Conservation (phyloP, 2,888 invertebrate species). For the Hipparchia sbordonii region DNA sequence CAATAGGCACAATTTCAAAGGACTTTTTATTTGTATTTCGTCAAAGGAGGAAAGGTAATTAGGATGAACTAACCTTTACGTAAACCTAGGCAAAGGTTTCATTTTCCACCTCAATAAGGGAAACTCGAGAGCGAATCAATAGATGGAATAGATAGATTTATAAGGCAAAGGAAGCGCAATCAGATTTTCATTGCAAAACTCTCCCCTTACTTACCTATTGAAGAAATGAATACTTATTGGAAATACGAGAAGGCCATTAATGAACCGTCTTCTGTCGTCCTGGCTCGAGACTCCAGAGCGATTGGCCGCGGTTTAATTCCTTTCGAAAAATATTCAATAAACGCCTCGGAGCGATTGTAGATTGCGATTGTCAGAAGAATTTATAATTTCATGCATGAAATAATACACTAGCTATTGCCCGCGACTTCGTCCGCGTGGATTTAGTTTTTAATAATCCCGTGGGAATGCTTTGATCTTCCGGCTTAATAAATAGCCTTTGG, state of each 20-base stretch:
- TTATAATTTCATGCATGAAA: slow-evolving; percentile 21
- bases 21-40: too few relatives aligned
- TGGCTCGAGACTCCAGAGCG: slow-evolving; percentile 40
- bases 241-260: slow-evolving; percentile 75
- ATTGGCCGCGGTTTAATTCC: slow-evolving; percentile 71
- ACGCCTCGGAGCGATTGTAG: slow-evolving; percentile 55
- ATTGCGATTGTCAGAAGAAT: not conserved
- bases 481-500: too few relatives aligned
- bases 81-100: not conserved
- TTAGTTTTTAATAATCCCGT: too few relatives aligned
- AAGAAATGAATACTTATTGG: slow-evolving; percentile 80
- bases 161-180: slow-evolving; percentile 78
- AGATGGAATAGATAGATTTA: slow-evolving; percentile 70
- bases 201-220: slow-evolving; percentile 43
- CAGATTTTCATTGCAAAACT: slow-evolving; percentile 73
- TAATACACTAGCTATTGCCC: too few relatives aligned
- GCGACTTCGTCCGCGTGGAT: too few relatives aligned
- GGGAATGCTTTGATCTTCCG: too few relatives aligned
- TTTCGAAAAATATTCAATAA: slow-evolving; percentile 78
- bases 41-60: not conserved
- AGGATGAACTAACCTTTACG: not conserved
- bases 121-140: slow-evolving; percentile 56
- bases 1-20: too few relatives aligned
- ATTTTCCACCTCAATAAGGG: slow-evolving; percentile 58
- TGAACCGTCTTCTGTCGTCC: slow-evolving; percentile 61